Percentiles rank a stretch among this genome's conserved stretches.
phyloP scores from a whole-genome alignment of 2,888 invertebrate genomes.

The Chrysolina americana region DNA sequence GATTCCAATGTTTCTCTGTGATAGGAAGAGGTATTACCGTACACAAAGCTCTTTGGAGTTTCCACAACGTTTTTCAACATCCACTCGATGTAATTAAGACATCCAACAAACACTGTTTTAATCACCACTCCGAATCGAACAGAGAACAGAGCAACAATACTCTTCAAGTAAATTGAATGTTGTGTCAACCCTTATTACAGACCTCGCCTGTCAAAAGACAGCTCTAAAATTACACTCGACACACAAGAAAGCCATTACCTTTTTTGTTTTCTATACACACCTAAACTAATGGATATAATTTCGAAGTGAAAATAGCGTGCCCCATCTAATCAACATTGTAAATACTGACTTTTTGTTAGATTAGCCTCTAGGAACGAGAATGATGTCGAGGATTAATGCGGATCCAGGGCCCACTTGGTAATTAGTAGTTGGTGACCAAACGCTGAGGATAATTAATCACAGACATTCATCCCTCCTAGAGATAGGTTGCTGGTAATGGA shows the following conservation, averaged over 20 bases:
- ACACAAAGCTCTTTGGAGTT: not conserved
- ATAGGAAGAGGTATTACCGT: too few species aligned
- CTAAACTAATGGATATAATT: constrained; percentile 49
- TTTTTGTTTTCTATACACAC: constrained; percentile 48
- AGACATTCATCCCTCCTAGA: constrained; percentile 44
- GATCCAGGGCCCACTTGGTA: constrained; percentile 51
- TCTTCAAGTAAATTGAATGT: constrained; percentile 26
- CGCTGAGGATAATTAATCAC: constrained; percentile 54
- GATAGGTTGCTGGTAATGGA: constrained; percentile 1
- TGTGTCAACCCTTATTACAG: constrained; percentile 25
- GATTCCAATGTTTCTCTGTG: too few species aligned
- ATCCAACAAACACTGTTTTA: constrained; percentile 1
- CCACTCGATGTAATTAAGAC: not conserved
- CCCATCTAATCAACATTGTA: constrained; percentile 49
- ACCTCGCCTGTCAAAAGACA: constrained; percentile 26
- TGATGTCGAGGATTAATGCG: constrained; percentile 43
- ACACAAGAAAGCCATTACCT: constrained; percentile 50
- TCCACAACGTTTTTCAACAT: not conserved
- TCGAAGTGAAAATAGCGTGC: constrained; percentile 44
- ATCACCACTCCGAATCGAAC: not conserved
- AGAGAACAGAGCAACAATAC: constrained; percentile 20
- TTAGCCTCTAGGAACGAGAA: constrained; percentile 40
- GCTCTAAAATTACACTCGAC: constrained; percentile 41
- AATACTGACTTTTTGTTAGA: constrained; percentile 48
- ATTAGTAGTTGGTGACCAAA: constrained; percentile 54